These are phyloP conservation scores for Drosophila parvula DNA, from an alignment of 1,140 invertebrate genomes.

Conservation along the genomic window DNA sequence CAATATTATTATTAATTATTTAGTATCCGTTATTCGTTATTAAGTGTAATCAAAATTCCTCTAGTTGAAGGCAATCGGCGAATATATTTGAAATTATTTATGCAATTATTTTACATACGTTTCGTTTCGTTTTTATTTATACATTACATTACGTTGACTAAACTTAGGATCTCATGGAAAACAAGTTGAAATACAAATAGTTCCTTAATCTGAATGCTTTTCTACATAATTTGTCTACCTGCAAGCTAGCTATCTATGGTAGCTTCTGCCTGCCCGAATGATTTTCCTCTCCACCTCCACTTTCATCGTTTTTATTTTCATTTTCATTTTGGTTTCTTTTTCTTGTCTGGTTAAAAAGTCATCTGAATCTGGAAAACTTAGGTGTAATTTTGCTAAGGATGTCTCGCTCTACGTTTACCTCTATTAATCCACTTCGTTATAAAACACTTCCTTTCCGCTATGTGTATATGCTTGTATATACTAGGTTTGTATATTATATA, in stretches of 20 bases:
- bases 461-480: slow-evolving; percentile 38
- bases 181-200: slow-evolving; percentile 66
- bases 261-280: slow-evolving; percentile 13
- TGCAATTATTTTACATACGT: slow-evolving; percentile 82
- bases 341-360: slow-evolving; percentile 70
- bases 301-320: not conserved
- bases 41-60: slow-evolving; percentile 84
- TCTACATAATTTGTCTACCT: slow-evolving; percentile 33
- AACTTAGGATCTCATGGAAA: slow-evolving; percentile 67
- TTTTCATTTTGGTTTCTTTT: slow-evolving; percentile 3
- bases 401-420: slow-evolving; percentile 44
- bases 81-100: slow-evolving; percentile 84
- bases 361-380: slow-evolving; percentile 80
- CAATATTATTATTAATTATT: slow-evolving; percentile 54
- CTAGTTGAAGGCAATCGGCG: slow-evolving; percentile 84
- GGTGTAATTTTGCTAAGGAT: slow-evolving; percentile 74
- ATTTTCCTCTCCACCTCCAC: not conserved
- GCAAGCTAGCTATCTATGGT: slow-evolving; percentile 20
- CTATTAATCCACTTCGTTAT: slow-evolving; percentile 62
- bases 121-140: slow-evolving; percentile 46
- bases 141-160: slow-evolving; percentile 52
- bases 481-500: slow-evolving; percentile 37
- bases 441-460: slow-evolving; percentile 43
- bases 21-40: slow-evolving; percentile 69
- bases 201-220: slow-evolving; percentile 36